phyloP scores from a whole-genome alignment of 2,113 vertebrate genomes.

The Riparia riparia region DNA sequence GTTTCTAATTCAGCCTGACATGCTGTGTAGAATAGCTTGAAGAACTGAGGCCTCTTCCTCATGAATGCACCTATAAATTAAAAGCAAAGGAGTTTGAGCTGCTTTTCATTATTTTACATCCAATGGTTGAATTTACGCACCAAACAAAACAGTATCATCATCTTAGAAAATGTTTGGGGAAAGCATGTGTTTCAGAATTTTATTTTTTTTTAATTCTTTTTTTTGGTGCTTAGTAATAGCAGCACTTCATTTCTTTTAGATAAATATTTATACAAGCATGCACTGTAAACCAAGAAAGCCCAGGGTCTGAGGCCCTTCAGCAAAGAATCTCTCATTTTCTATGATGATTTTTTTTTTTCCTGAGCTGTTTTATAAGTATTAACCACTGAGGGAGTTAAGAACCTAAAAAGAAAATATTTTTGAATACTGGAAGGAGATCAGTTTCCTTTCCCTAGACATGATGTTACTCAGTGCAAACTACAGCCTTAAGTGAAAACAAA shows the following conservation, averaged over 20 bases:
- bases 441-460: background rate
- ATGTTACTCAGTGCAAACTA: background rate
- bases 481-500: background rate
- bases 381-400: background rate
- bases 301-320: background rate
- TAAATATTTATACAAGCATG: background rate
- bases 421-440: background rate
- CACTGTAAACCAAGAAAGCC: background rate
- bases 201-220: background rate
- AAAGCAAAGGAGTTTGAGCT: background rate
- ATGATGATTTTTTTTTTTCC: background rate
- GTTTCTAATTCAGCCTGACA: background rate
- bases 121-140: background rate
- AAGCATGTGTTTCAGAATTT: background rate
- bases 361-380: background rate
- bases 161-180: background rate
- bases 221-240: background rate
- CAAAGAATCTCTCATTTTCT: background rate
- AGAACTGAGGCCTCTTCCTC: background rate
- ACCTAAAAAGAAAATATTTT: background rate
- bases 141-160: background rate
- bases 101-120: background rate
- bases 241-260: constrained; percentile 1
- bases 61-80: background rate
- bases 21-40: background rate